A percentile compares a stretch with the other conserved stretches of the same genome.
phyloP scores from a whole-genome alignment of 2,888 invertebrate species.

The Ophion ventricosus region DNA sequence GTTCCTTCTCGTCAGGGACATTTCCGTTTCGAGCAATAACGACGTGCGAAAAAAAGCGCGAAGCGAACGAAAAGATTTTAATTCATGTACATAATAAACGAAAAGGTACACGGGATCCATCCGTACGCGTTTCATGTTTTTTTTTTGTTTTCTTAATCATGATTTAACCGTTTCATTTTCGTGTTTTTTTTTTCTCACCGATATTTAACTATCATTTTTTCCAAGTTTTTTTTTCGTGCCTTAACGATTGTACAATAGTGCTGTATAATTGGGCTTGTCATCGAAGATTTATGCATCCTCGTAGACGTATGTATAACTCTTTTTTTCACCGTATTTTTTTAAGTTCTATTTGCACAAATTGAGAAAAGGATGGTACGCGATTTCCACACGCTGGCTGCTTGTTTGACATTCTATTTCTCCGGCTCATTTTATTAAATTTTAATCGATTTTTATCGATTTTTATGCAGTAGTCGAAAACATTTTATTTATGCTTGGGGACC shows the following conservation, averaged over 20 bases:
- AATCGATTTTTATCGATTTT: too few species aligned
- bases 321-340: constrained; percentile 3
- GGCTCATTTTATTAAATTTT: not conserved
- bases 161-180: constrained; percentile 24
- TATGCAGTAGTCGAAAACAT: too few species aligned
- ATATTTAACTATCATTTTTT: constrained; percentile 31
- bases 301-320: constrained; percentile 55
- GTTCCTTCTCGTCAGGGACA: too few species aligned
- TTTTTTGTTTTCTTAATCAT: not conserved
- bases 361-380: not conserved
- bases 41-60: not conserved
- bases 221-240: constrained; percentile 13
- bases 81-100: not conserved
- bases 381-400: not conserved
- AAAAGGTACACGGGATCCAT: not conserved
- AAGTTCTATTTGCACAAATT: constrained; percentile 9
- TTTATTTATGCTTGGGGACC: too few species aligned
- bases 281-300: constrained; percentile 43
- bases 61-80: not conserved
- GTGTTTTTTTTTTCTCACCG: constrained; percentile 9
- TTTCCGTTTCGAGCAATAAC: not conserved
- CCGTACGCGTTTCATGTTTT: not conserved
- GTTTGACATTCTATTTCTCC: not conserved
- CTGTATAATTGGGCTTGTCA: constrained; percentile 28
- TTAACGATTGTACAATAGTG: constrained; percentile 25